Evolutionary conservation across 2,888 invertebrate species (phyloP), one percentile per base, ranked within the genome.

Genomic region (Cenopis cana): DNA sequence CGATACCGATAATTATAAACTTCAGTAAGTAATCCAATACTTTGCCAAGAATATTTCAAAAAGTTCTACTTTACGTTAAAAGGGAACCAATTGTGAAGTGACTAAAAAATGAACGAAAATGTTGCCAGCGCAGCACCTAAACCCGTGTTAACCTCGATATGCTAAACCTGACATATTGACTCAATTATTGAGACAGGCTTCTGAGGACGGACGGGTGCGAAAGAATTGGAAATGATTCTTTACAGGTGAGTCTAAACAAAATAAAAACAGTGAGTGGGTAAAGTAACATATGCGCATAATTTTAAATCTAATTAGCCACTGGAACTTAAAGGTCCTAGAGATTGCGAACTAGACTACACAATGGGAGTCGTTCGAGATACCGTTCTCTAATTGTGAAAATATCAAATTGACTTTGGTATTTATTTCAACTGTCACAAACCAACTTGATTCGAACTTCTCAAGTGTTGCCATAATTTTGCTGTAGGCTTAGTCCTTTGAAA

Each of bases 51-150:
- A 41, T 56, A 24, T 64, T 57, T 29, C 12, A 9, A 55, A 20
- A 41, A 38, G 38, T 50, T 57, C 56, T 12, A 50, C 62, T 38
- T 36, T 56, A 14, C 55, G 18, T 12, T 29, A 36, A 64, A 69
- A 64, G 17, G 33, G 20, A 36, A 18, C 60, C 54, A 70, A 70
- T 70, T 66, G 66, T 11, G n/a, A 41, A 66, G 70, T 66, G 17
- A 36, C 17, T 50, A 24, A 18, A 50, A 54, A 70, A 66, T 60
- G 61, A 60, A 59, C 14, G 60, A 60, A 55, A 66, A 55, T 18
- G 50, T 69, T 57, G 14, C 29, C 20, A 29, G 24, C 62, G 52
- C 41, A 17, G 41, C 41, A 24, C 24, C 24, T 24, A 24, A 29
- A 65, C 65, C 65, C 55, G 38, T 55, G 65, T 65, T 65, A 41